Base-by-base conservation (phyloP, 2,888 invertebrate species). In the Trimorus sp. region DNA sequence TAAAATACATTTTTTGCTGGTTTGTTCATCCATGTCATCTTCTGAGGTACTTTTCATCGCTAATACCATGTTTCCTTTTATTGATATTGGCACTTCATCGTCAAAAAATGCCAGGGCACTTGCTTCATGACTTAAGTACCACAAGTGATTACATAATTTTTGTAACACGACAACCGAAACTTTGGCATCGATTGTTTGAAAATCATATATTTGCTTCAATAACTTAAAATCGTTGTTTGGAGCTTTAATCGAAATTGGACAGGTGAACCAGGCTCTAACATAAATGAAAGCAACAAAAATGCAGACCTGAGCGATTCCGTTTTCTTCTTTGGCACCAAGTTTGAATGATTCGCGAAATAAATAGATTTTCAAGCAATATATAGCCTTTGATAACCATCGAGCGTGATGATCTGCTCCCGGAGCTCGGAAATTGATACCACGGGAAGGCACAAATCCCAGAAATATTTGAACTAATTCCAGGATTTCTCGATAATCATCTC, bases 351-450 rank as follows among this genome's bases (percentile, higher is more conserved):
- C 42, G 14, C 80, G 70, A 65, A 86, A 87, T 58, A 87, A 56
- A 69, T 63, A 87, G 16, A 87, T 86, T 78, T 87, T 88, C n/a
- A 84, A 74, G 38, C 58, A 75, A 58, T 66, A 59, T 38, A 66
- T 75, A 48, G 83, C 85, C 74, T 83, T 87, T 11, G 82, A 63
- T 84, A 88, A 86, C 86, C 86, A 88, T n/a, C 85, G 74, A 63
- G 87, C 86, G 71, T 85, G 77, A 54, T 80, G 66, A 56, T 66
- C 49, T 42, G 78, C 74, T 36, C 78, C 78, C n/a, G 66, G 66
- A 56, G 36, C 51, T 48, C 56, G 45, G 14, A 83, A 79, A 16
- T n/a, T 71, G n/a, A 81, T 36, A 40, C 56, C 79, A 60, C 51
- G 60, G 48, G 74, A 40, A 49, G 83, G 68, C 60, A 45, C 49